Evolutionary conservation across 2,113 vertebrate genomes (phyloP).

Genomic region (Apeltes quadracus): DNA sequence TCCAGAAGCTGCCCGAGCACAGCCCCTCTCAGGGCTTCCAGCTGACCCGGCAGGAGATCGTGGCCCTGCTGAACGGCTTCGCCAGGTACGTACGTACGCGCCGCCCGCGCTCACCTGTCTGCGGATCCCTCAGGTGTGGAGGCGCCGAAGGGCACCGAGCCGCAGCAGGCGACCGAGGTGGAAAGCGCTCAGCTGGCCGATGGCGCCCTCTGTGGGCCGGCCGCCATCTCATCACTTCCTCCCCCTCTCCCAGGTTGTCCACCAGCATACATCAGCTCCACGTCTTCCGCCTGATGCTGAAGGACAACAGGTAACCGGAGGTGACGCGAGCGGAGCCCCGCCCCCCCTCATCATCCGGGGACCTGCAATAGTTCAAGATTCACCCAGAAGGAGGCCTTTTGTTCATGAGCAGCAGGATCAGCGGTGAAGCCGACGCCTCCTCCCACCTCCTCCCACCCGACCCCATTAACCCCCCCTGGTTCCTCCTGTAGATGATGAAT

Average conservation of each 20-base stretch:
- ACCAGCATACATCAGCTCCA: slow-evolving; percentile 93
- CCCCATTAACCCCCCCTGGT: too few relatives aligned
- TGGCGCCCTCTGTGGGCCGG: not conserved
- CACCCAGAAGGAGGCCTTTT: slow-evolving; percentile 67
- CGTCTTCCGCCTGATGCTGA: slow-evolving; percentile 89
- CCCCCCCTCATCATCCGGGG: slow-evolving; percentile 30
- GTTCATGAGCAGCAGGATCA: slow-evolving; percentile 70
- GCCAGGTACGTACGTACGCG: slow-evolving; percentile 85
- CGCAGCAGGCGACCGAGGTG: too few relatives aligned
- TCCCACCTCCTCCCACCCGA: not conserved
- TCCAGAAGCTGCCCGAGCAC: slow-evolving; percentile 91
- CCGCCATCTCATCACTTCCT: not conserved
- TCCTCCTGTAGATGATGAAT: not conserved
- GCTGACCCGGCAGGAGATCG: slow-evolving; percentile 94
- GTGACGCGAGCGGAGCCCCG: slow-evolving; percentile 41
- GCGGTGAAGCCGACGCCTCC: slow-evolving; percentile 13
- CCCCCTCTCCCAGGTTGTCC: slow-evolving; percentile 84
- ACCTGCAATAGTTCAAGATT: slow-evolving; percentile 70
- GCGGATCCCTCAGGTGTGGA: not conserved
- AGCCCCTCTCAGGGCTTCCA: slow-evolving; percentile 95
- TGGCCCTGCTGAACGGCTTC: slow-evolving; percentile 93
- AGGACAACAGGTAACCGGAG: slow-evolving; percentile 88
- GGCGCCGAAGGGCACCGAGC: not conserved
- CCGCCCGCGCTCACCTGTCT: not conserved
- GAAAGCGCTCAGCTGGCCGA: not conserved